Evolutionary conservation across 2,113 vertebrate species (phyloP), one percentile per base, ranked within the genome.

Genomic region (Pangasianodon gigas): DNA sequence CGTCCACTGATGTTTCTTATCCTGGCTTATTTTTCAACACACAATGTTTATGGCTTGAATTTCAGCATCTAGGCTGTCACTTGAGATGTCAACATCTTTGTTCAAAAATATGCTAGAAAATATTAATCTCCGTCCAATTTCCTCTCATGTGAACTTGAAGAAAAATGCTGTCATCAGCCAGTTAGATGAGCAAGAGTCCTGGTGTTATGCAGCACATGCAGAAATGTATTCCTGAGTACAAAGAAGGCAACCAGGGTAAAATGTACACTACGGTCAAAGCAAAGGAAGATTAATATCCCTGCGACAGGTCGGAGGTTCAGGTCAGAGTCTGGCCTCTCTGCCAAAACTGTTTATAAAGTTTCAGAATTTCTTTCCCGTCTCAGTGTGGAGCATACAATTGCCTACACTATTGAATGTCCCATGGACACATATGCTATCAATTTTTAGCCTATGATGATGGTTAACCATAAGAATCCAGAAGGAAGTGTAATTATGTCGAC

Each of bases 281-380:
- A 65, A 88, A 85, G 46, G 60, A 60, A 58, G 71, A 88, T 67
- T 52, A 54, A 79, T 87, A 69, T 52, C 9, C 2, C 41, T 87
- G 62, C n/a, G 37, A 79, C 19, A 44, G 6, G 37, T 37, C 37
- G 37, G 44, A 83, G 86, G 71, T 60, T 90, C 67, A 77, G 67
- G 46, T 84, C 69, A 52, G 74, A 58, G 21, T 60, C 41, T 79
- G 74, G 18, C 3, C 37, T 77, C 6, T 44, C 16, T 81, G 44
- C 62, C 84, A 89, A 86, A 91, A 32, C 51, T 81, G 44, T 87
- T 83, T 58, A 56, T 83, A 82, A 37, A 89, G 82, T 32, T 85
- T 79, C 56, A 60, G 46, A 2, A 46, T 24, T 84, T 84, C 48
- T 41, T 67, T 87, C 4, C 41, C 9, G 37, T 46, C n/a, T 44